Evolutionary conservation across 2,888 invertebrate species (phyloP).

Genomic region (Dicyrtomina minuta): DNA sequence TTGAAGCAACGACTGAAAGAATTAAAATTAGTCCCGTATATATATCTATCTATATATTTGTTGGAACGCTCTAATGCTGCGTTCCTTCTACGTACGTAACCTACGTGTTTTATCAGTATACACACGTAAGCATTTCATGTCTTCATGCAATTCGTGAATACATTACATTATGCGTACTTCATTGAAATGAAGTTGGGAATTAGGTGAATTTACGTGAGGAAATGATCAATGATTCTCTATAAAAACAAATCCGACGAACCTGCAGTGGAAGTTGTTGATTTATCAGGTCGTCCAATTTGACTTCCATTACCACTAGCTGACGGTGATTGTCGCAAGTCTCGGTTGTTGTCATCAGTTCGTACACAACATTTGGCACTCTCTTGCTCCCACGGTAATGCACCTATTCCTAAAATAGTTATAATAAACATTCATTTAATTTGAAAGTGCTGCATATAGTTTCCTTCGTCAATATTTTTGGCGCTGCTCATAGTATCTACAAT

Average conservation of each 20-base stretch:
- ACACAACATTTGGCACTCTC: constrained; percentile 39
- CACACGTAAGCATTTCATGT: too few species aligned
- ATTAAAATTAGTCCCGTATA: too few species aligned
- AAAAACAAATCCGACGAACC: constrained; percentile 10
- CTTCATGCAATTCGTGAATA: too few species aligned
- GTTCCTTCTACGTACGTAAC: too few species aligned
- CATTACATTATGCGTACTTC: too few species aligned
- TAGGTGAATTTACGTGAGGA: constrained; percentile 1
- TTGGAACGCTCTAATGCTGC: too few species aligned
- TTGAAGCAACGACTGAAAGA: too few species aligned
- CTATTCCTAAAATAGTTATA: constrained; percentile 44
- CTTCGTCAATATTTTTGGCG: not conserved
- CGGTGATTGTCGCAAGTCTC: constrained; percentile 28
- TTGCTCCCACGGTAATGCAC: constrained; percentile 48
- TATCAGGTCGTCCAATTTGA: constrained; percentile 23
- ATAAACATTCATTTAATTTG: too few species aligned
- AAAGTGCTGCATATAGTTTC: not conserved
- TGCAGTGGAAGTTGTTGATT: constrained; percentile 32
- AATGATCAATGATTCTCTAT: not conserved
- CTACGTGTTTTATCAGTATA: too few species aligned
- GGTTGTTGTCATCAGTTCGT: constrained; percentile 23
- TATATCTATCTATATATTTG: too few species aligned
- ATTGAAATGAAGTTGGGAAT: not conserved
- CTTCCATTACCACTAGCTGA: constrained; percentile 18
- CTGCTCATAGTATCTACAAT: too few species aligned